Percentiles rank a stretch among this genome's conserved stretches.
phyloP scores from a whole-genome alignment of 2,113 vertebrate species.

The Apaloderma vittatum region DNA sequence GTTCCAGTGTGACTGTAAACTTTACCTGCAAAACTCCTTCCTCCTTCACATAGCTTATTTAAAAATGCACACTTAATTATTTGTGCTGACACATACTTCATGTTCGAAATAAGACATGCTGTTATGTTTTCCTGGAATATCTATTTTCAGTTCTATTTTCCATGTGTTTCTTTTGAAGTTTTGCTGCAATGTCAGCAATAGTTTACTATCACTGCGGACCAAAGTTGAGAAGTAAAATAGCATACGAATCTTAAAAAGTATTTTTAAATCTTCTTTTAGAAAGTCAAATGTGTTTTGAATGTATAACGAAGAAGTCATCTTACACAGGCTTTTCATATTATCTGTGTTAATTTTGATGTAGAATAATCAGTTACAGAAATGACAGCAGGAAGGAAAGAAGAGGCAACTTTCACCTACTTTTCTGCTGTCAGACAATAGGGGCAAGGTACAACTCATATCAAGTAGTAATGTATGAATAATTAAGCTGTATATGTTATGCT shows the following conservation, averaged over 20 bases:
- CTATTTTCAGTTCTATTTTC: neutral
- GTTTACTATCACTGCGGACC: neutral
- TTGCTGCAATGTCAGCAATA: neutral
- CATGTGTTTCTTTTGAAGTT: neutral
- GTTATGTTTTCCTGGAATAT: neutral
- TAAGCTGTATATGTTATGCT: constrained; percentile 41
- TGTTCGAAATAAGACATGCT: neutral
- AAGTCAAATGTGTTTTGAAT: neutral
- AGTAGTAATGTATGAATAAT: constrained; percentile 52
- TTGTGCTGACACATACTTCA: neutral
- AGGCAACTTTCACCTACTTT: constrained; percentile 33
- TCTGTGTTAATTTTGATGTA: neutral
- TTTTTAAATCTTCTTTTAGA: neutral
- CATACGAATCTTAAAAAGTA: neutral
- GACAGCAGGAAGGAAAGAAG: neutral
- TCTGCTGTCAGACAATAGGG: neutral
- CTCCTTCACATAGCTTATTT: neutral
- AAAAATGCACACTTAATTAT: neutral
- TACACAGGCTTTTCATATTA: neutral
- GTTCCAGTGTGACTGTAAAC: neutral
- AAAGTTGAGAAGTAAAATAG: neutral
- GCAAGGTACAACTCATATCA: constrained; percentile 27
- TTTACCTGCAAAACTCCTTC: neutral
- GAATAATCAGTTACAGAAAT: neutral
- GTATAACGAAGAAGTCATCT: neutral